Evolutionary conservation across 2,888 invertebrate genomes (phyloP), one percentile per base, ranked within the genome.

Genomic region (Hipparchia semele): DNA sequence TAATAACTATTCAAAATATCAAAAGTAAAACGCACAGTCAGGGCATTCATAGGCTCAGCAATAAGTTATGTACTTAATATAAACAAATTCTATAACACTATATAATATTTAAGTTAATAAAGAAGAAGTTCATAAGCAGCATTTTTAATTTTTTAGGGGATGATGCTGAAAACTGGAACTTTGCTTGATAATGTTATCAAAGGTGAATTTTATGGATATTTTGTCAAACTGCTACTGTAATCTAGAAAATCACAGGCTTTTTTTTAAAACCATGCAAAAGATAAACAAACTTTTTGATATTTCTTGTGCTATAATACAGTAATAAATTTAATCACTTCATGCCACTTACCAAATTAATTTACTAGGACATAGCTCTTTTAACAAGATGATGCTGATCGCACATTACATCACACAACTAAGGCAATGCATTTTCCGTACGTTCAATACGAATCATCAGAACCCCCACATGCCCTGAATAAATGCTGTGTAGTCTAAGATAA

Each of bases 141-240:
- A 59, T n/a, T 46, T 23, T 64, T 53, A 4, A 66, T 67, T 68
- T 77, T 77, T 65, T 73, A 77, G n/a, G 77, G 76, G 68, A 72
- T 62, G 72, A 77, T 76, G 77, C 69, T 72, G 76, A 73, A 73
- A 75, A 70, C 73, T 72, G 76, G 76, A 71, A 75, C 73, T 71
- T 72, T 77, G 46, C 70, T 71, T 71, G 69, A 76, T 71, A 68
- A 76, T 76, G 76, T 75, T 71, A 73, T 73, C 23, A 75, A 75
- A 76, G 76, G 76, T 76, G 75, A 72, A 65, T 65, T 39, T 60
- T 12, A 59, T 51, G 59, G 33, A 60, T 61, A 39, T 54, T 69
- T 51, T 4, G 13, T 13, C 7, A 46, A 12, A 33, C 39, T 39
- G 39, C 10, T 23, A 46, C 45, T 45, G 49, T 51, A 10, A 45